phyloP scores from a whole-genome alignment of 2,113 vertebrate species.

The Hypomesus transpacificus region DNA sequence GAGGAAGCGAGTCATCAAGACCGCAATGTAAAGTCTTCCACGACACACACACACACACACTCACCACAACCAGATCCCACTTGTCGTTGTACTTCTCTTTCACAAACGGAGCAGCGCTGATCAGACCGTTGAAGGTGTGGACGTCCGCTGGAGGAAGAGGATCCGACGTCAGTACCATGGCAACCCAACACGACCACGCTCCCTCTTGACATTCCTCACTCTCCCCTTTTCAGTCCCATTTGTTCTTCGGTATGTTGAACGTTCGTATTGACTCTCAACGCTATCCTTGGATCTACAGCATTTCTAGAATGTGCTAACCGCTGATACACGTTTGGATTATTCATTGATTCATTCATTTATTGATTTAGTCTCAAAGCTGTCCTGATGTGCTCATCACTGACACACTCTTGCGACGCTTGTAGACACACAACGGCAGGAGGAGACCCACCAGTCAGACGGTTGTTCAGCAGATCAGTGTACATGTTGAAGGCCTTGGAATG shows the following conservation, averaged over 20 bases:
- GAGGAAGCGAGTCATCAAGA: background rate
- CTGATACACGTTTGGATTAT: no score
- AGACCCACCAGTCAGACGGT: slow-evolving; percentile 79
- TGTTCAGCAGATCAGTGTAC: slow-evolving; percentile 84
- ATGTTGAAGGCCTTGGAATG: slow-evolving; percentile 73
- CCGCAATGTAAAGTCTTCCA: background rate
- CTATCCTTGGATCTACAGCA: no score
- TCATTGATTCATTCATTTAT: no score
- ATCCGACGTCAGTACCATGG: no score
- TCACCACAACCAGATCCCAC: slow-evolving; percentile 80
- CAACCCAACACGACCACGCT: background rate
- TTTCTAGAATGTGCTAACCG: no score
- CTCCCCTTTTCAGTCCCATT: no score
- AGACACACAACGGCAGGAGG: no score
- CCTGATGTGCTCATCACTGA: background rate
- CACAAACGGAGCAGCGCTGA: slow-evolving; percentile 65
- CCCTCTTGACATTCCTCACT: background rate
- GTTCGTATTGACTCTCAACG: no score
- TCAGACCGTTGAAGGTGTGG: slow-evolving; percentile 83
- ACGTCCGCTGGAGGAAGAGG: slow-evolving; percentile 76
- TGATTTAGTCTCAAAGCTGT: background rate
- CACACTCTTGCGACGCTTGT: no score
- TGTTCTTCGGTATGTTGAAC: no score
- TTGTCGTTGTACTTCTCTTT: slow-evolving; percentile 68
- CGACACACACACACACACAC: slow-evolving; percentile 22